These are phyloP conservation scores for Enoplolaimus lenunculus DNA, from an alignment of 2,888 invertebrate species.

Conservation along the genomic window DNA sequence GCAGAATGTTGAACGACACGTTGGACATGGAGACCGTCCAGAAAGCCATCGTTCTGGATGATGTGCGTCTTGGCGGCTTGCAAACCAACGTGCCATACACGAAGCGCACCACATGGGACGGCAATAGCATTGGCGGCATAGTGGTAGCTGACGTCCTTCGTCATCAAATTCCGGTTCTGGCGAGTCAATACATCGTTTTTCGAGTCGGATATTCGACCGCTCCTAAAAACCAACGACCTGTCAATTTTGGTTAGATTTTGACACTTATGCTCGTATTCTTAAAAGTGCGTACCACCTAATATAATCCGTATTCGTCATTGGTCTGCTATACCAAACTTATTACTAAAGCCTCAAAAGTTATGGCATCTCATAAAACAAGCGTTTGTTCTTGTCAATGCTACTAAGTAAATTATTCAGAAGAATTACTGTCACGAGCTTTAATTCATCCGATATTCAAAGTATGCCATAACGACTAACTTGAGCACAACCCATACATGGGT, in stretches of 20 bases:
- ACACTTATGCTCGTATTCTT: no score
- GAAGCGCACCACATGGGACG: slow-evolving; percentile 43
- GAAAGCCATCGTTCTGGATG: slow-evolving; percentile 43
- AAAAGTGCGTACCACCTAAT: no score
- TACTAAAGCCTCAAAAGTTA: no score
- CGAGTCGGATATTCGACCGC: slow-evolving; percentile 42
- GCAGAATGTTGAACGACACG: slow-evolving; percentile 44
- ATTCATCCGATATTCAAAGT: no score
- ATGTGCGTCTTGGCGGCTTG: slow-evolving; percentile 43
- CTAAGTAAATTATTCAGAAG: no score
- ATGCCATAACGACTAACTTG: slow-evolving; percentile 24
- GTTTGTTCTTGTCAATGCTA: no score
- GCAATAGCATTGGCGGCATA: slow-evolving; percentile 42
- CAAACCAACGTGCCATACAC: slow-evolving; percentile 43
- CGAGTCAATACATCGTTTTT: slow-evolving; percentile 37
- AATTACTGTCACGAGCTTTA: no score
- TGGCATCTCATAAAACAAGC: no score
- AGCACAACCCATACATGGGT: slow-evolving; percentile 25
- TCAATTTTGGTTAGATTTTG: no score
- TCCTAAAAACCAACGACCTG: slow-evolving; percentile 30
- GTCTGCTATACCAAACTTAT: no score
- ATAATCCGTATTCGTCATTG: no score
- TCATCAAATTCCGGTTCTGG: slow-evolving; percentile 17
- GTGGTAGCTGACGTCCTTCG: slow-evolving; percentile 25
- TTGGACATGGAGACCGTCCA: slow-evolving; percentile 44